phyloP scores from a whole-genome alignment of 2,888 invertebrate genomes.

The Pachycephus smyrnensis region DNA sequence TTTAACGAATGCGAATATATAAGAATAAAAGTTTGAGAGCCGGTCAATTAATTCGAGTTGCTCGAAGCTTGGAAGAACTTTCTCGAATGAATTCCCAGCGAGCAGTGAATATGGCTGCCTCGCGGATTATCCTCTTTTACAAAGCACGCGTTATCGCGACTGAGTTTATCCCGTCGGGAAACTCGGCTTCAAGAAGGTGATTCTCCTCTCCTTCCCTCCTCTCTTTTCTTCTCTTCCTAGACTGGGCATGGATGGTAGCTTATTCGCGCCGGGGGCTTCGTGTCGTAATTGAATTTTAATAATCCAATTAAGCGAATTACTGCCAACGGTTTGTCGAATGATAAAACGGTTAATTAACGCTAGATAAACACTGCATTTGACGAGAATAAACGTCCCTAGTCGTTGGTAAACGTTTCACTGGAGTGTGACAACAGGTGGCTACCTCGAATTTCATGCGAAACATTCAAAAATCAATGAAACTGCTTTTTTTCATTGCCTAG shows the following conservation, averaged over 20 bases:
- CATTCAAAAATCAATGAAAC: background rate
- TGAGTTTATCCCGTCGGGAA: slow-evolving; percentile 7
- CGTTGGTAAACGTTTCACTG: slow-evolving; percentile 5
- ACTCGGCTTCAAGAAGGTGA: slow-evolving; percentile 4
- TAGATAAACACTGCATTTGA: slow-evolving; percentile 29
- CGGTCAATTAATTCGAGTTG: background rate
- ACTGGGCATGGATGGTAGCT: background rate
- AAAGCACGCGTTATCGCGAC: background rate
- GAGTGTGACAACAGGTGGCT: slow-evolving; percentile 5
- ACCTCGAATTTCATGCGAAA: background rate
- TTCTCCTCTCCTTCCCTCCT: background rate
- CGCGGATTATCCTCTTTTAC: background rate
- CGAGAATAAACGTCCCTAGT: slow-evolving; percentile 23
- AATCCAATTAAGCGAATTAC: slow-evolving; percentile 7
- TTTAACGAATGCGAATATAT: background rate
- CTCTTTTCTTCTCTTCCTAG: background rate
- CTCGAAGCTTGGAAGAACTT: background rate
- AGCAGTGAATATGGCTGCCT: background rate
- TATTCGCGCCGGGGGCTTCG: slow-evolving; percentile 1
- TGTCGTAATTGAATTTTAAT: slow-evolving; percentile 7
- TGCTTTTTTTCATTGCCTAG: background rate
- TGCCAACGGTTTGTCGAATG: background rate
- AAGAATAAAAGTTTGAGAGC: background rate
- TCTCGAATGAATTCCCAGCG: background rate
- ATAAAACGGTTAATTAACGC: slow-evolving; percentile 31